Conservation (phyloP, 1,140 invertebrate species). For the Drosophila santomea region DNA sequence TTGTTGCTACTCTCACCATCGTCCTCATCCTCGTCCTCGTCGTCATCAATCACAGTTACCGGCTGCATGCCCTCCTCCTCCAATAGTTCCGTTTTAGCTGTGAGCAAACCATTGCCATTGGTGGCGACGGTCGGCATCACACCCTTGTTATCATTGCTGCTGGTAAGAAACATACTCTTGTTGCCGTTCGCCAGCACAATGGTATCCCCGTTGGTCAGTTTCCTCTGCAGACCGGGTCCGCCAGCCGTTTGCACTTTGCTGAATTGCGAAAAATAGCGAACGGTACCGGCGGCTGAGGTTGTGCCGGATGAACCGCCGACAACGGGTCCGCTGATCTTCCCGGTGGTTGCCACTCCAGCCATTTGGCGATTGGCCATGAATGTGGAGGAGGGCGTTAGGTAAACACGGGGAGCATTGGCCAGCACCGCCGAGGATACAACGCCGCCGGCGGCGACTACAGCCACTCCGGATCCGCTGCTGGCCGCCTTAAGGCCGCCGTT, state of each 20-base stretch:
- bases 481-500: slow-evolving; percentile 66
- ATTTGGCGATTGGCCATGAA: slow-evolving; percentile 40
- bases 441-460: slow-evolving; percentile 40
- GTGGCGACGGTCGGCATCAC: neutral
- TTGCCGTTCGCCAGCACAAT: slow-evolving; percentile 63
- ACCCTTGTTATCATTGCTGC: neutral
- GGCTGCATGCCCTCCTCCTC: slow-evolving; percentile 5
- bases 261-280: slow-evolving; percentile 72
- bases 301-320: slow-evolving; percentile 7
- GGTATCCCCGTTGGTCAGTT: slow-evolving; percentile 53
- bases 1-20: neutral
- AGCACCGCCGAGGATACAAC: slow-evolving; percentile 50
- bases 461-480: slow-evolving; percentile 44
- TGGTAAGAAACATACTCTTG: slow-evolving; percentile 44
- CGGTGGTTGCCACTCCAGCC: slow-evolving; percentile 13
- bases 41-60: slow-evolving; percentile 32
- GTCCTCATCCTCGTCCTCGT: slow-evolving; percentile 5
- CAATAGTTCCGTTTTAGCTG: slow-evolving; percentile 11
- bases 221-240: slow-evolving; percentile 30
- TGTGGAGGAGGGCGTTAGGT: slow-evolving; percentile 51
- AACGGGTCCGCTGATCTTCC: slow-evolving; percentile 3
- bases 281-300: slow-evolving; percentile 27
- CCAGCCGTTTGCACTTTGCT: slow-evolving; percentile 50
- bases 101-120: slow-evolving; percentile 20
- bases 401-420: slow-evolving; percentile 64